Evolutionary conservation across 1,140 invertebrate species (phyloP), one percentile per base, ranked within the genome.

Genomic region (Maniola jurtina): DNA sequence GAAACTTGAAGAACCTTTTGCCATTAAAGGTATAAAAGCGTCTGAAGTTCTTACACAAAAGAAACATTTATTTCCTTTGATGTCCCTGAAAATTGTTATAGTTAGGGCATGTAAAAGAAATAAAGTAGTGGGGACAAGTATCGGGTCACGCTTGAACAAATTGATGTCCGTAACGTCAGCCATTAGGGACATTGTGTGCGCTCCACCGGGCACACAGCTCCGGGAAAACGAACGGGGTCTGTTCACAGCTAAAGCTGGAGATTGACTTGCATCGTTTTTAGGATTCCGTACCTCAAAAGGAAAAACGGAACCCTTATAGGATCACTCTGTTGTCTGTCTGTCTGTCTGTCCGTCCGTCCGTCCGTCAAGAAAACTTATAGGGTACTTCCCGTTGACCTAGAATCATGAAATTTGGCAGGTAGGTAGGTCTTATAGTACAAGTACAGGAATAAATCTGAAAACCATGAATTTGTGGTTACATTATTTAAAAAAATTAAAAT

Each of bases 101-200:
- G 25, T 25, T n/a, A 4, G 78, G 77, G 66, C 76, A 73, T 80
- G 73, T 73, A 68, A 70, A 69, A 74, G 71, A 76, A 77, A 68
- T 64, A 79, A 77, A 78, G 72, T 81, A 81, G 73, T 78, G 77
- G 81, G 83, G 16, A 55, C 52, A 55, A 55, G 52, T 55, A 55
- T 34, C 11, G 52, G 69, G 77, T 82, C 75, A 83, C 80, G 82
- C 72, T 75, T 80, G 68, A 86, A 77, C 81, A 78, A 84, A 83
- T 85, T 84, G 81, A 87, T 85, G 81, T 76, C 67, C 73, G 70
- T 87, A 87, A 87, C 85, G 82, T 80, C 75, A 33, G 76, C 83
- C 82, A 84, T 87, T 85, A 84, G 72, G 75, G 73, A 80, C 78
- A 79, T 81, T 82, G 80, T 81, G 82, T 77, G 76, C 80, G 78